Conservation (phyloP, 2,888 invertebrate genomes). For the Branchipolynoe longqiensis region DNA sequence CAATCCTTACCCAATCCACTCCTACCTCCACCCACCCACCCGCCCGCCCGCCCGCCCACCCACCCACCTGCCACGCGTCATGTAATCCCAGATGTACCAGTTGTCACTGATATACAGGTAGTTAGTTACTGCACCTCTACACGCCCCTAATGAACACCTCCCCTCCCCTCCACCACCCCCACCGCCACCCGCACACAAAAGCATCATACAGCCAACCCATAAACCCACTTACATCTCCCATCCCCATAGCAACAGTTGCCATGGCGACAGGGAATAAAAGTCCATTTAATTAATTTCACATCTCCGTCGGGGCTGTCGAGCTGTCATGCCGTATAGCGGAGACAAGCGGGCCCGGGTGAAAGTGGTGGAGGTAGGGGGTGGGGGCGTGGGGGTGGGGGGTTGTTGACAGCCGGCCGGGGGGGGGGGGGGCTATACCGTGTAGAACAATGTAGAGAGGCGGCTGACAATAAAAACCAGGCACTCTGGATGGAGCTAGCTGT, state of each 20-base stretch:
- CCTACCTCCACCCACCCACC: background rate
- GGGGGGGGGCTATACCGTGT: constrained; percentile 15
- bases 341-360: background rate
- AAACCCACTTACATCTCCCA: constrained; percentile 47
- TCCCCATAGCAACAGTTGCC: constrained; percentile 10
- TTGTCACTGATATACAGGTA: background rate
- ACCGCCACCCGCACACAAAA: background rate
- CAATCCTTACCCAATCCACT: background rate
- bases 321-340: background rate
- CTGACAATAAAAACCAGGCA: no score
- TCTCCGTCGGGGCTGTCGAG: background rate
- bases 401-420: background rate
- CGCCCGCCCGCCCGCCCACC: background rate
- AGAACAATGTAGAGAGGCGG: constrained; percentile 1
- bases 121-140: background rate
- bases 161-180: background rate
- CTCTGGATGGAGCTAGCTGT: no score
- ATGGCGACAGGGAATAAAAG: constrained; percentile 16
- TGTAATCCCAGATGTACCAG: background rate
- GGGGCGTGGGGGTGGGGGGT: background rate
- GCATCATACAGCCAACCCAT: constrained; percentile 20
- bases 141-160: background rate
- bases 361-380: background rate
- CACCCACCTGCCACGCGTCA: no score
- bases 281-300: constrained; percentile 47